phyloP scores from a whole-genome alignment of 2,797 vertebrate genomes.

The Podarcis lilfordi region DNA sequence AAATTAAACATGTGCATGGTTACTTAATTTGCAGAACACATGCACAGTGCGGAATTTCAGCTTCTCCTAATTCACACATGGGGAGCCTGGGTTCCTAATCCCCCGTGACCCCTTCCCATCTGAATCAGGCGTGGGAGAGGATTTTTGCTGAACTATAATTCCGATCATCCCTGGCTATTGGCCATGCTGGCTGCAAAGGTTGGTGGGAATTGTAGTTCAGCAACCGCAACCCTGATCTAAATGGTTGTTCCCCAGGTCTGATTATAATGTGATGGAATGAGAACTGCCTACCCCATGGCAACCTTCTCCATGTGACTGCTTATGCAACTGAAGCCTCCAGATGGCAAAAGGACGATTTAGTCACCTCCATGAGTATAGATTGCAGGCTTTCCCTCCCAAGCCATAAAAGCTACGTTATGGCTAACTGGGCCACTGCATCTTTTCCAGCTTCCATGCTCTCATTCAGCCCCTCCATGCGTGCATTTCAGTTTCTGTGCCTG shows the following conservation, averaged over 20 bases:
- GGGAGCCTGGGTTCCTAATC: background rate
- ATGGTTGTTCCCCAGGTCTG: background rate
- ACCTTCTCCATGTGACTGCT: background rate
- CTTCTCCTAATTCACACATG: background rate
- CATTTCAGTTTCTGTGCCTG: background rate
- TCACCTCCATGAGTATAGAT: conserved; percentile 32
- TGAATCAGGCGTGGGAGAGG: too few species aligned
- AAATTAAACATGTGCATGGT: background rate
- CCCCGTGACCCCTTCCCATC: too few species aligned
- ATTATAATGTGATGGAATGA: background rate
- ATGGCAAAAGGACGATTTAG: conserved; percentile 40
- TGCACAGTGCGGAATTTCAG: background rate
- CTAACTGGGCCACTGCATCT: background rate
- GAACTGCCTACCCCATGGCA: background rate
- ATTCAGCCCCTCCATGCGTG: background rate
- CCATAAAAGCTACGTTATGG: conserved; percentile 40
- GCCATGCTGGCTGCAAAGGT: too few species aligned
- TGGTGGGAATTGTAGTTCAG: too few species aligned
- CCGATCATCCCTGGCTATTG: too few species aligned
- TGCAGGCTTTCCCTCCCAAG: background rate
- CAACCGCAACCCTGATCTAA: background rate
- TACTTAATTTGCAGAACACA: too few species aligned
- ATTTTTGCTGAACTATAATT: too few species aligned
- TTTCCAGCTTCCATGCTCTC: background rate
- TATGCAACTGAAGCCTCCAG: conserved; percentile 44